Evolutionary conservation across 2,113 vertebrate genomes (phyloP).

Genomic region (Morone saxatilis): DNA sequence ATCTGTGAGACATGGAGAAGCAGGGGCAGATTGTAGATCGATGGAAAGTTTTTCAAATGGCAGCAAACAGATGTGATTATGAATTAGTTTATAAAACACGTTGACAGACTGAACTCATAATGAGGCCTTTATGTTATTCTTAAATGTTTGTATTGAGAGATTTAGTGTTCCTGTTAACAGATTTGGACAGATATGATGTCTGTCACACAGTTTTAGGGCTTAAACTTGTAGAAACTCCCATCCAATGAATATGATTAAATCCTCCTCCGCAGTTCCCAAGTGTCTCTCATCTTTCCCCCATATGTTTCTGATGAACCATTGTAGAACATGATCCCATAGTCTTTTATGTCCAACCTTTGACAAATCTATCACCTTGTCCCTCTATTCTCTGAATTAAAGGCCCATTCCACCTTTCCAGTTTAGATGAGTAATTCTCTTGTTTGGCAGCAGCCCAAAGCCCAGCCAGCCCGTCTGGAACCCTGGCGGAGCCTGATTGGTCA

Average conservation of each 20-base stretch:
- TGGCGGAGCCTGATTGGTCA: slow-evolving; percentile 73
- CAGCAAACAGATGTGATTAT: slow-evolving; percentile 55
- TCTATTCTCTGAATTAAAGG: slow-evolving; percentile 78
- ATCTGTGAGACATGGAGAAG: slow-evolving; percentile 49
- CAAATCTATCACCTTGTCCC: slow-evolving; percentile 78
- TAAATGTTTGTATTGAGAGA: slow-evolving; percentile 23
- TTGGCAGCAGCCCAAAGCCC: slow-evolving; percentile 74
- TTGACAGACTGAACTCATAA: slow-evolving; percentile 45
- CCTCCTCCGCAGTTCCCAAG: slow-evolving; percentile 34
- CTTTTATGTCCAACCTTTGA: slow-evolving; percentile 77
- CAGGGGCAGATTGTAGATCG: slow-evolving; percentile 40
- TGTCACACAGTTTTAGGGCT: slow-evolving; percentile 28
- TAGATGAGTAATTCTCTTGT: slow-evolving; percentile 76
- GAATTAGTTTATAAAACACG: slow-evolving; percentile 34
- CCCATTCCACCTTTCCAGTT: slow-evolving; percentile 78
- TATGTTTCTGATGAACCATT: slow-evolving; percentile 76
- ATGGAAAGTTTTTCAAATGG: slow-evolving; percentile 19
- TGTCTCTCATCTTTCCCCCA: slow-evolving; percentile 62
- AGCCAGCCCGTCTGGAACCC: slow-evolving; percentile 66
- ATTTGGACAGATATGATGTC: slow-evolving; percentile 27
- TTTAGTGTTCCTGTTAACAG: slow-evolving; percentile 32
- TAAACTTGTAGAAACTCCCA: slow-evolving; percentile 44
- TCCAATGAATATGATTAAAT: slow-evolving; percentile 53
- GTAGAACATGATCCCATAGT: slow-evolving; percentile 71
- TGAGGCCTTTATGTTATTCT: slow-evolving; percentile 30